Evolutionary conservation across 2,797 vertebrate species (phyloP).

Genomic region (Pipistrellus kuhlii): DNA sequence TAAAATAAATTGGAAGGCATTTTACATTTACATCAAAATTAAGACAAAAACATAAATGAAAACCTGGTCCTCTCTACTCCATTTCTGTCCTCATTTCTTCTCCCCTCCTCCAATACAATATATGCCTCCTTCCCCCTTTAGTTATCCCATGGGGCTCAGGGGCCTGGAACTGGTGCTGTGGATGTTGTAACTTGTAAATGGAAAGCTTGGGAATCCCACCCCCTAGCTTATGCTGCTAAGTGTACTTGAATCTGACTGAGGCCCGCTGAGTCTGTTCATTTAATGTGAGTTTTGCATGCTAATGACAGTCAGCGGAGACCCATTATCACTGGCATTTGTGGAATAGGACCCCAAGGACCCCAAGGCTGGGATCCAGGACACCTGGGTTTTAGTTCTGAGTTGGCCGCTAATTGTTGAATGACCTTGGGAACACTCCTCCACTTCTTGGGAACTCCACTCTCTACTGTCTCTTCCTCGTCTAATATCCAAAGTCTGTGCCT

Average conservation of each 20-base stretch:
- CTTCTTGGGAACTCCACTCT: not conserved
- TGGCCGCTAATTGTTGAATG: not conserved
- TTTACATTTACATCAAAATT: slow-evolving; percentile 50
- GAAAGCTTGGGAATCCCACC: not conserved
- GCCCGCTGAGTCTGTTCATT: not conserved
- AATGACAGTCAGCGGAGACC: not conserved
- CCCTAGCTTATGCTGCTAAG: not conserved
- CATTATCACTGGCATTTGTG: not conserved
- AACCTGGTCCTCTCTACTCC: not conserved
- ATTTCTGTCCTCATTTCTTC: not conserved
- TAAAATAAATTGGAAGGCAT: not conserved
- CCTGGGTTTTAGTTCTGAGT: not conserved
- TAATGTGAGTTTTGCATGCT: not conserved
- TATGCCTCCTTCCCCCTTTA: rapidly evolving
- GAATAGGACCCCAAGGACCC: not conserved
- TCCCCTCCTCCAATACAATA: not conserved
- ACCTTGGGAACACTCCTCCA: not conserved
- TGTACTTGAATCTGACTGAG: not conserved
- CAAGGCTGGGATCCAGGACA: not conserved
- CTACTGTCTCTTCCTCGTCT: not conserved
- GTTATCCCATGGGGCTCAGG: not conserved
- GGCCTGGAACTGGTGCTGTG: not conserved
- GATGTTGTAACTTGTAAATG: no score
- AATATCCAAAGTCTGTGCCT: not conserved
- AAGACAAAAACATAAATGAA: slow-evolving; percentile 1